Base-by-base conservation (phyloP, 2,797 vertebrate species). In the Macropus fuliginosus region DNA sequence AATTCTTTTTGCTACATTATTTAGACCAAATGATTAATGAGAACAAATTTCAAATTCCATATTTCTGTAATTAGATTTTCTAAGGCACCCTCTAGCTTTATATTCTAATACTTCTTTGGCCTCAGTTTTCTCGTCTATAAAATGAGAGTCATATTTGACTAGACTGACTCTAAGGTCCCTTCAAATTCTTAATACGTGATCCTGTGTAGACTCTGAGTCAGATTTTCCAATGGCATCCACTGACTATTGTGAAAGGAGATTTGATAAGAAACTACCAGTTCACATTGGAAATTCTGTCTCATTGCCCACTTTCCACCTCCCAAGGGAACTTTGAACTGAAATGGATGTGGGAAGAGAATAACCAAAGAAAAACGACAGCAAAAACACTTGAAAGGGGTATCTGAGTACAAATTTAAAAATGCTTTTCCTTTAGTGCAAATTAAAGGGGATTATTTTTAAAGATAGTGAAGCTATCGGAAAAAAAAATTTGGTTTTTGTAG, bases 371-470 rank as follows among this genome's bases (percentile, higher is more conserved):
- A 81, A 24, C 21, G 46, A 46, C 8, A 40, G 18, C 18, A 81
- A 27, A 46, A 87, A 81, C 21, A 81, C 66, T 34, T 90, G 27
- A 31, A 16, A 91, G 54, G 21, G 2, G 13, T 91, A 1, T 31
- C 50, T 34, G 12, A 13, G 28, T 91, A 55, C 34, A 91, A 34
- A 91, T 54, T 34, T 91, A 34, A 91, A 87, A 87, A 34, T 91
- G 29, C 27, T 54, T 55, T 10, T 90, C 24, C 11, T 28, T 29
- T 0, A 55, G 27, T 57, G 28, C 57, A 91, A 93, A 21, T 1
- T 16, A 93, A 18, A 92, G 46, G 34, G 74, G 54, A 93, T 95
- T 91, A 56, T 92, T 92, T 95, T 95, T 27, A 90, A 52, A 10
- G 4, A 54, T 18, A 91, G 9, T 92, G 57, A n/a, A 3, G 28